Evolutionary conservation across 2,888 invertebrate species (phyloP), one percentile per base, ranked within the genome.

Genomic region (Chloroclystis v-ata): DNA sequence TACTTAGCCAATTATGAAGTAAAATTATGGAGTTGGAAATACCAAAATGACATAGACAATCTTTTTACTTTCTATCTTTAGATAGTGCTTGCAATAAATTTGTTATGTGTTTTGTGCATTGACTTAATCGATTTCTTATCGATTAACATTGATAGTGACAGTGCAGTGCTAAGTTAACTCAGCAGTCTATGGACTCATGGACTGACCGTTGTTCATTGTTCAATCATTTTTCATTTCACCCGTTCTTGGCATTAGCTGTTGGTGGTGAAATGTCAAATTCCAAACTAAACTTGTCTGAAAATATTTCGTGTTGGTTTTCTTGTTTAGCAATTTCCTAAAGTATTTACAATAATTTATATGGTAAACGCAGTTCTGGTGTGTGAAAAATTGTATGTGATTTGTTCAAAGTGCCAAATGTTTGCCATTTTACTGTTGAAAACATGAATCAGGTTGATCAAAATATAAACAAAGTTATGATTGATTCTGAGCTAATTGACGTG

Each of bases 391-490:
- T 69, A 71, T 76, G 83, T 86, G 78, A 74, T 71, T 79, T 63
- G 74, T 72, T 57, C 61, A 65, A 72, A 78, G 87, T 87, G 86
- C 86, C 86, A 87, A 87, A 86, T 87, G 82, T 71, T 84, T 86
- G 86, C 79, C 68, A 79, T 69, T 66, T 62, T 67, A 62, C 63
- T 65, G 68, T 67, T 74, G 73, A 69, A 76, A 82, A 71, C 73
- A 85, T 84, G 84, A 78, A 83, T 83, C 82, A 75, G 74, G 62
- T 67, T 82, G 80, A 83, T 82, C 82, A 84, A 82, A 86, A 86
- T 85, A 85, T 83, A 87, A 85, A 87, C 86, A 85, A 87, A 84
- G 85, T 84, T 85, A 85, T 87, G 86, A 73, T 78, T 72, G 85
- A 85, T 77, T 77, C 72, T 72, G 89, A 89, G 70, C 78, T 90